phyloP scores from a whole-genome alignment of 1,140 invertebrate species.

The Drosophila ambigua region DNA sequence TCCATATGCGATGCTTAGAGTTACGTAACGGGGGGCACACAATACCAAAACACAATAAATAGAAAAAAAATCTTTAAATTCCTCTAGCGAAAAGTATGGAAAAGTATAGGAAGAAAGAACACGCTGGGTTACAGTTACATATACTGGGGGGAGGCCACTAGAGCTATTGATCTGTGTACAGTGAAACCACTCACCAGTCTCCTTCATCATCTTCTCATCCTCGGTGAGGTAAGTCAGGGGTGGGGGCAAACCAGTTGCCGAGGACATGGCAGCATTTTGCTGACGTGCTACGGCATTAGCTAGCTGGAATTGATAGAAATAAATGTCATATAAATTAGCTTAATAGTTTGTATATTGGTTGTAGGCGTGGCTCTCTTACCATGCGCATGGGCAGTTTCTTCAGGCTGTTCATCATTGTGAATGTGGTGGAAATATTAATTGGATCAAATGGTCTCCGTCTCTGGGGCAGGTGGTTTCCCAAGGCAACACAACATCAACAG shows the following conservation, averaged over 20 bases:
- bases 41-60: conserved; percentile 11
- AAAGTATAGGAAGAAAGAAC: conserved; percentile 5
- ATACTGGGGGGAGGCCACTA: not conserved
- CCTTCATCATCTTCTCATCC: conserved; percentile 91
- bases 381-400: conserved; percentile 80
- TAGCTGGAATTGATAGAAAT: conserved; percentile 51
- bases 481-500: conserved; percentile 42
- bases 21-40: conserved; percentile 32
- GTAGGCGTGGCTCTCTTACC: conserved; percentile 59
- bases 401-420: conserved; percentile 78
- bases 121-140: conserved; percentile 15
- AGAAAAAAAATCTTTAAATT: conserved; percentile 18
- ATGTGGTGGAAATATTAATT: conserved; percentile 25
- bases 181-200: conserved; percentile 87
- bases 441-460: conserved; percentile 31
- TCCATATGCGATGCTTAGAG: conserved; percentile 13
- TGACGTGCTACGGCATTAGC: conserved; percentile 75
- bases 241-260: conserved; percentile 63
- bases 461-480: not conserved
- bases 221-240: conserved; percentile 89
- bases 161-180: not conserved
- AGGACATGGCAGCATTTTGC: conserved; percentile 74
- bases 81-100: conserved; percentile 22
- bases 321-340: conserved; percentile 25
- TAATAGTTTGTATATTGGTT: not conserved